Conservation (phyloP, 2,113 vertebrate genomes). For the Ancistrus triradiatus region DNA sequence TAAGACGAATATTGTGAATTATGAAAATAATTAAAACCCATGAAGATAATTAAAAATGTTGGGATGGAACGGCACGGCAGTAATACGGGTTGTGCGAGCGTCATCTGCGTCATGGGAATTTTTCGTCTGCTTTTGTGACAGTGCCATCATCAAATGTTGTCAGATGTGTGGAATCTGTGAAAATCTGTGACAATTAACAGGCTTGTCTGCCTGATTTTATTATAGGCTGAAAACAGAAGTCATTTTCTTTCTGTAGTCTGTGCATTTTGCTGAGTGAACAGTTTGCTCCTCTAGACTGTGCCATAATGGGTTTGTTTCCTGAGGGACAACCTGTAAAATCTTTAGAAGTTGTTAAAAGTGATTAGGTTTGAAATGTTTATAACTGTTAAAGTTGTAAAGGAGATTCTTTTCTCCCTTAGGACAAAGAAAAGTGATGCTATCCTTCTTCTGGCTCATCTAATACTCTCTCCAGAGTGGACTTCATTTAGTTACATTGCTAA, state of each 20-base stretch:
- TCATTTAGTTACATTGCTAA: slow-evolving; percentile 10
- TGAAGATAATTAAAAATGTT: slow-evolving; percentile 69
- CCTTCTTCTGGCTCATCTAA: slow-evolving; percentile 6
- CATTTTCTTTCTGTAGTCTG: no score
- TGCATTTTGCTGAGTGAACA: background rate
- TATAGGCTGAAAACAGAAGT: no score
- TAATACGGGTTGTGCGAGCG: slow-evolving; percentile 26
- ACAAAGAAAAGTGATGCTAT: background rate
- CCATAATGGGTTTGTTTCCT: background rate
- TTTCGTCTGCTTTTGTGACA: slow-evolving; percentile 22
- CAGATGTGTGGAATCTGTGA: background rate
- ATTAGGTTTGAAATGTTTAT: slow-evolving; percentile 10
- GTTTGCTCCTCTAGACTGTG: background rate
- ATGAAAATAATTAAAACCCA: slow-evolving; percentile 63
- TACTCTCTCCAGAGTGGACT: background rate
- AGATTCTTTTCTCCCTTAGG: background rate
- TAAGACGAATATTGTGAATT: slow-evolving; percentile 63
- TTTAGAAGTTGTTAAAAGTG: slow-evolving; percentile 6
- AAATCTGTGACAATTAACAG: slow-evolving; percentile 1
- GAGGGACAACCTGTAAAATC: background rate
- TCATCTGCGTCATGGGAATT: slow-evolving; percentile 40
- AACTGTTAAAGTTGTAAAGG: slow-evolving; percentile 12
- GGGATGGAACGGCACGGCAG: slow-evolving; percentile 50
- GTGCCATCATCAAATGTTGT: slow-evolving; percentile 1
- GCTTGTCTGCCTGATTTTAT: slow-evolving; percentile 9